Base-by-base conservation (phyloP, 2,888 invertebrate species). In the Lacanobia wlatinum region DNA sequence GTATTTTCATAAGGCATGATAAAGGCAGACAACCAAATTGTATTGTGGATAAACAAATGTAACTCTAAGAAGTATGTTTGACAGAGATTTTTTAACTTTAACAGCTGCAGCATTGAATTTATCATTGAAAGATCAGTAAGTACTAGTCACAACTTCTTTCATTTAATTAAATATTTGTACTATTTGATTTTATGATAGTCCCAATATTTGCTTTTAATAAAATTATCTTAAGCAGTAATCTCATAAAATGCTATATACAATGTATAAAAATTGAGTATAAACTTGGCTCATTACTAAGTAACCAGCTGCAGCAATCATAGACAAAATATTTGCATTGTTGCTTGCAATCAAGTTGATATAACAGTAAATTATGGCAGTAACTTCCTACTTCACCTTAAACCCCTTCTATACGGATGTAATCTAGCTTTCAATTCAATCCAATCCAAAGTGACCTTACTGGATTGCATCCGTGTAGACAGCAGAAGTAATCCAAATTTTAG, bases 241-340 rank as follows among this genome's bases (percentile, higher is more conserved):
- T 52, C 6, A 12, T 28, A 46, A 58, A 46, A 67, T 76, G 18
- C 28, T 56, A 21, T 56, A 0, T 12, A 50, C 2, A 59, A 77
- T 16, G 4, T 28, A 9, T 14, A 58, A 50, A 58, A 50, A 10
- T 38, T 46, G 9, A 21, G 9, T 55, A 38, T 34, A 34, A 58
- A 40, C 28, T 58, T 59, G n/a, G 21, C 38, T 59, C 40, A 59
- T 38, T 58, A 9, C 7, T 40, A 56, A 50, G 14, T 14, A 7
- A 12, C 56, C 23, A 23, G 21, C 28, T 52, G 38, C 50, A n/a
- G 9, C 46, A 48, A 48, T 38, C 23, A 48, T 9, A 56, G 16
- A 69, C 16, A 23, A 16, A 6, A 46, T n/a, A 48, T 48, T 50
- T n/a, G 14, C 10, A 40, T 43, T 7, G 1, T n/a, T 34, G 34